These are phyloP conservation scores for Atopsyche davidsoni DNA, from an alignment of 1,140 invertebrate genomes.

Conservation along the genomic window DNA sequence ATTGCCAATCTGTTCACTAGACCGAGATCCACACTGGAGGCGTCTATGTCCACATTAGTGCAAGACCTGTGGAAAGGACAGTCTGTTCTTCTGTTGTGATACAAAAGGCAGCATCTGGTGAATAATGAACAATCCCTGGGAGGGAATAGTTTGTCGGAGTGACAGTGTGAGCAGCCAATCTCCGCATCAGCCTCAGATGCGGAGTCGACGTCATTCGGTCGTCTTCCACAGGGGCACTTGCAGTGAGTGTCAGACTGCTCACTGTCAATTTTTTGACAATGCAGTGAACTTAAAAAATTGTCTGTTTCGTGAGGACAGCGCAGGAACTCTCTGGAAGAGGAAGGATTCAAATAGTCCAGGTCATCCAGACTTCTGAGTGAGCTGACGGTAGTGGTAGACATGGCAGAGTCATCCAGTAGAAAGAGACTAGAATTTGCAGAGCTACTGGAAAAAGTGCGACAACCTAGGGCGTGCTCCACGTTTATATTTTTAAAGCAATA, in stretches of 20 bases:
- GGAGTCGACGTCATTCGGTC: constrained; percentile 16
- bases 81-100: constrained; percentile 18
- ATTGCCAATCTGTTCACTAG: constrained; percentile 41
- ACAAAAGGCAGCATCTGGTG: constrained; percentile 21
- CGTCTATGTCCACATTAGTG: constrained; percentile 35
- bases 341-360: constrained; percentile 37
- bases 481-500: constrained; percentile 27
- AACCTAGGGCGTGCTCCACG: constrained; percentile 20
- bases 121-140: constrained; percentile 24
- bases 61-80: constrained; percentile 25
- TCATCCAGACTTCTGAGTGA: constrained; percentile 58
- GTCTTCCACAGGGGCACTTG: neutral
- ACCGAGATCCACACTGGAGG: constrained; percentile 35
- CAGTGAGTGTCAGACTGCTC: constrained; percentile 9
- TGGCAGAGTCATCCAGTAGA: constrained; percentile 49
- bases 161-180: constrained; percentile 20
- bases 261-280: constrained; percentile 11
- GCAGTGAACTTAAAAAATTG: neutral
- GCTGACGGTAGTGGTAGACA: constrained; percentile 46
- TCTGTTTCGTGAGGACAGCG: constrained; percentile 6
- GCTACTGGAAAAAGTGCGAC: constrained; percentile 45
- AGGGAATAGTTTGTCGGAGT: constrained; percentile 12
- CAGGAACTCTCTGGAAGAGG: constrained; percentile 25
- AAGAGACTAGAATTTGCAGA: constrained; percentile 56
- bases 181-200: constrained; percentile 20